phyloP scores from a whole-genome alignment of 2,113 vertebrate species.

The Myrmophylax atrothorax region DNA sequence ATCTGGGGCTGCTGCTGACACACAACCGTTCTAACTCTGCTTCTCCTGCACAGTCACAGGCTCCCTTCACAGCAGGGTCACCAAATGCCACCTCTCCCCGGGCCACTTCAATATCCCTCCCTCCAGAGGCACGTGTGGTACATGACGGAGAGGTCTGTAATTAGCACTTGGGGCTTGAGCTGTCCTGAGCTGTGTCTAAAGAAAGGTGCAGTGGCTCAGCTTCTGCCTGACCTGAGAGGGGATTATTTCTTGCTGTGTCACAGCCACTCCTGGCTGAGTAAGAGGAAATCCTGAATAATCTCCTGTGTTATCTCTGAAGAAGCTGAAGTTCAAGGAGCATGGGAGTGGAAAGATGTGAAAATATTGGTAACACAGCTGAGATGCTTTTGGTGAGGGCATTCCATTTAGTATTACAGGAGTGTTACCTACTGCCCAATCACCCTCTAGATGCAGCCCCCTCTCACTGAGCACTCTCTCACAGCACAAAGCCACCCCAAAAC shows the following conservation, averaged over 20 bases:
- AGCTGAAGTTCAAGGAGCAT: neutral
- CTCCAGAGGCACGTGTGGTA: accelerated
- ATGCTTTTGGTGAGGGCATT: neutral
- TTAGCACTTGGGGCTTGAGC: neutral
- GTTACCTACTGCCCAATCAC: neutral
- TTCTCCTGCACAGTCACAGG: neutral
- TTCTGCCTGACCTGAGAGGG: neutral
- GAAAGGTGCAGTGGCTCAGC: neutral
- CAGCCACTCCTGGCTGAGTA: constrained; percentile 18
- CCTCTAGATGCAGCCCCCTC: no score
- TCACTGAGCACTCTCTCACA: neutral
- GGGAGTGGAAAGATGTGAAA: neutral
- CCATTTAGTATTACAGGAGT: neutral
- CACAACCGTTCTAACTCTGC: neutral
- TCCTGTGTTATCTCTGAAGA: constrained; percentile 15
- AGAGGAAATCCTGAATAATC: constrained; percentile 43
- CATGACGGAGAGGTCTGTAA: neutral
- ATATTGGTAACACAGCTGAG: neutral
- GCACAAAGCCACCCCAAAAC: neutral
- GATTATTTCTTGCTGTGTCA: constrained; percentile 56
- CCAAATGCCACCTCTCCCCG: neutral
- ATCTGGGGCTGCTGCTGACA: neutral
- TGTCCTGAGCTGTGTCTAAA: neutral
- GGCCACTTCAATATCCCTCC: neutral
- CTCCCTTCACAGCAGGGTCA: neutral